Percentiles rank a stretch among this genome's conserved stretches.
Conservation (phyloP, 2,888 invertebrate species). For the Stenichneumon culpator region DNA sequence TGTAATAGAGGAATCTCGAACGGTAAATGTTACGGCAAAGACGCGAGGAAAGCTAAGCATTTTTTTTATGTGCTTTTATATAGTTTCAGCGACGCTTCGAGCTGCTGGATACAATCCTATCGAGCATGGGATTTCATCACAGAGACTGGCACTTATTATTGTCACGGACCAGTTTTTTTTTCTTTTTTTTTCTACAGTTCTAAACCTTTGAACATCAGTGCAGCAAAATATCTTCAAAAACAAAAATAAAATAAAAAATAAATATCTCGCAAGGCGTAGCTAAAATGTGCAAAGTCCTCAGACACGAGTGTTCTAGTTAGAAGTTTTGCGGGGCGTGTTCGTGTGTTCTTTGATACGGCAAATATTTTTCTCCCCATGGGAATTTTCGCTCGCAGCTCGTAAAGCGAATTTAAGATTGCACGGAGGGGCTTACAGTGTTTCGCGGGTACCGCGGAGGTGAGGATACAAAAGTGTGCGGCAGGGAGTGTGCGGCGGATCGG, state of each 20-base stretch:
- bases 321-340: not conserved
- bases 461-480: conserved; percentile 9
- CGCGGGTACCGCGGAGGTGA: not conserved
- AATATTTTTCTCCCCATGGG: not conserved
- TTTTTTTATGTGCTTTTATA: not conserved
- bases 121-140: not conserved
- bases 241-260: no score
- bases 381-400: not conserved
- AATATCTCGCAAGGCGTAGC: no score
- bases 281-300: no score
- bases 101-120: not conserved
- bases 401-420: conserved; percentile 1
- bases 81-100: not conserved
- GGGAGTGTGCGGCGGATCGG: conserved; percentile 7
- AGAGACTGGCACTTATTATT: no score
- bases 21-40: not conserved
- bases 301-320: no score
- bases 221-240: no score
- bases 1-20: conserved; percentile 37
- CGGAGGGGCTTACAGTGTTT: not conserved
- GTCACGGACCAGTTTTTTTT: no score
- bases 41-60: not conserved
- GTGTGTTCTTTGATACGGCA: not conserved
- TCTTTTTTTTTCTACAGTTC: no score
- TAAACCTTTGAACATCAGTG: no score